Percentiles rank a stretch among this genome's conserved stretches.
Evolutionary conservation across 2,113 vertebrate species (phyloP).

Genomic region (Corythoichthys intestinalis): DNA sequence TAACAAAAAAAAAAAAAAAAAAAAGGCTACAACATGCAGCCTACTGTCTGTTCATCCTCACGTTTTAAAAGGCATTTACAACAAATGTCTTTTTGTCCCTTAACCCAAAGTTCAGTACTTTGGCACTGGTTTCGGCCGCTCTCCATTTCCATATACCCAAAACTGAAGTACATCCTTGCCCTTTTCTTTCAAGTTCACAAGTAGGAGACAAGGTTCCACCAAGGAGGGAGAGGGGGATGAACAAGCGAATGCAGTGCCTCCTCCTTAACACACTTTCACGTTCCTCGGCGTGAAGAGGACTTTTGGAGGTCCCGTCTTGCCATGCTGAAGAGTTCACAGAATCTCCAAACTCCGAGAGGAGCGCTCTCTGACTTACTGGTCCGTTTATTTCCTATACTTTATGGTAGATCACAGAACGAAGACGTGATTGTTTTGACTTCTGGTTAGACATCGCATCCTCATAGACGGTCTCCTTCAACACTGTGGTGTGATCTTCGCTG

Average conservation of each 20-base stretch:
- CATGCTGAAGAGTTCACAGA: background rate
- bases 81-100: constrained; percentile 34
- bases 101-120: background rate
- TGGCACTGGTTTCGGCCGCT: background rate
- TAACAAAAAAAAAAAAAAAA: constrained; percentile 17
- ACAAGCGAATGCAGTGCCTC: constrained; percentile 30
- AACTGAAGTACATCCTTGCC: constrained; percentile 5
- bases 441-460: constrained; percentile 10
- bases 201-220: constrained; percentile 28
- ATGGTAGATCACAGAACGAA: constrained; percentile 34
- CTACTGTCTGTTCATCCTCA: constrained; percentile 39
- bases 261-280: constrained; percentile 14
- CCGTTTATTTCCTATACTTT: constrained; percentile 17
- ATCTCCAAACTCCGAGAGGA: constrained; percentile 1
- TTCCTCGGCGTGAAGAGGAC: background rate
- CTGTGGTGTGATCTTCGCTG: background rate
- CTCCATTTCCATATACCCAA: background rate
- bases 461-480: constrained; percentile 8
- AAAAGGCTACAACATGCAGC: constrained; percentile 60
- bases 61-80: constrained; percentile 44
- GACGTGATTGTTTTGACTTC: constrained; percentile 20
- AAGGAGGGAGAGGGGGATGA: constrained; percentile 25
- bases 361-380: background rate
- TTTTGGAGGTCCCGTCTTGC: background rate
- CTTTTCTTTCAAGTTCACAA: constrained; percentile 34